Percentiles rank a stretch among this genome's conserved stretches.
phyloP scores from a whole-genome alignment of 1,140 invertebrate species.

The Ceratina australensis region DNA sequence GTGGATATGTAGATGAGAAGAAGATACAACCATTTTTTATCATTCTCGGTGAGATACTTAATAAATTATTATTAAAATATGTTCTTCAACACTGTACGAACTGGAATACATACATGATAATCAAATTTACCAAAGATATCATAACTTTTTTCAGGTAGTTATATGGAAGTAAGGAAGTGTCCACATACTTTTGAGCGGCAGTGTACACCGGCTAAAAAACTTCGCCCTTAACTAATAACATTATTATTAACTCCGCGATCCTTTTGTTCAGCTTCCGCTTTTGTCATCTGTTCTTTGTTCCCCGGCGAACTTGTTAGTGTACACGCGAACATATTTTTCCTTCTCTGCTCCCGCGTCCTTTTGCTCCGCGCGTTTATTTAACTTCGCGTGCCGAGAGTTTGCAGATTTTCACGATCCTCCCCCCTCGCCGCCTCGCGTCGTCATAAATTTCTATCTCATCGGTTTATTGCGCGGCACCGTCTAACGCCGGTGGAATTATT shows the following conservation, averaged over 20 bases:
- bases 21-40: too few species aligned
- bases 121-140: too few species aligned
- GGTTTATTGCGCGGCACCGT: background rate
- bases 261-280: background rate
- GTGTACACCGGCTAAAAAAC: background rate
- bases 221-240: constrained; percentile 11
- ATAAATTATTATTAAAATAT: too few species aligned
- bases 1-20: too few species aligned
- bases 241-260: constrained; percentile 13
- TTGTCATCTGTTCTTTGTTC: constrained; percentile 10
- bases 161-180: too few species aligned
- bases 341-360: background rate
- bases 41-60: too few species aligned
- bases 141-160: too few species aligned
- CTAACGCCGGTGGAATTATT: background rate
- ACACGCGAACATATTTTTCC: background rate
- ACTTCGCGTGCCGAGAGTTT: background rate
- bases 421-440: background rate
- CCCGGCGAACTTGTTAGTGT: background rate
- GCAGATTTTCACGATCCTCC: constrained; percentile 15
- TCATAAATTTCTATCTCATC: constrained; percentile 25
- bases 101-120: too few species aligned
- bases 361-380: background rate
- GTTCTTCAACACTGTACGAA: too few species aligned
- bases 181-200: too few species aligned